Evolutionary conservation across 1,140 invertebrate genomes (phyloP).

Genomic region (Hylaeus volcanicus): DNA sequence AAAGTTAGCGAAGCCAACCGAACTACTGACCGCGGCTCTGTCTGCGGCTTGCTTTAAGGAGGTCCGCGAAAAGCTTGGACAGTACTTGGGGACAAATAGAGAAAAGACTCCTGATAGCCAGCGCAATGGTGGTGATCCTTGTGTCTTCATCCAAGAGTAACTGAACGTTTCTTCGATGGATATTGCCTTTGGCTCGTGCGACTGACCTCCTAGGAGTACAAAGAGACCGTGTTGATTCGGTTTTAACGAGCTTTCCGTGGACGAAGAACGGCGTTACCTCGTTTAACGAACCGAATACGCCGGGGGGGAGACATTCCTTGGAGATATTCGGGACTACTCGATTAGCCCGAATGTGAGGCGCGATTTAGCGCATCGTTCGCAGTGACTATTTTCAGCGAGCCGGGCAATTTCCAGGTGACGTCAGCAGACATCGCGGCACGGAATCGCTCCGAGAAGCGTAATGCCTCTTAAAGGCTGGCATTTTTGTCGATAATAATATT

Average conservation of each 20-base stretch:
- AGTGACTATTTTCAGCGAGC: background rate
- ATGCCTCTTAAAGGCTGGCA: constrained; percentile 33
- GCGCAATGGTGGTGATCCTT: constrained; percentile 36
- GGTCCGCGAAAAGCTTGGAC: constrained; percentile 44
- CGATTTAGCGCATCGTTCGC: background rate
- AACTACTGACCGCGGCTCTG: constrained; percentile 37
- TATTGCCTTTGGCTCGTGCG: constrained; percentile 46
- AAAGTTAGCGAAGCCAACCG: constrained; percentile 51
- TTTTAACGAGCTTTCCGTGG: background rate
- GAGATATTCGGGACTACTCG: background rate
- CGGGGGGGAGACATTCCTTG: background rate
- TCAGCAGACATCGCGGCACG: constrained; percentile 3
- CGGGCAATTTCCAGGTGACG: constrained; percentile 26
- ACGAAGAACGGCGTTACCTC: background rate
- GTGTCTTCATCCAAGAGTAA: constrained; percentile 22
- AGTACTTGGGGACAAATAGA: constrained; percentile 70
- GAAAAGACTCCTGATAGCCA: constrained; percentile 57
- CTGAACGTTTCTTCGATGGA: constrained; percentile 69
- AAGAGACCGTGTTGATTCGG: background rate
- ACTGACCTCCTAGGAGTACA: background rate
- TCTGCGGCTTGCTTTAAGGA: constrained; percentile 34
- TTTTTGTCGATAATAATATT: constrained; percentile 49
- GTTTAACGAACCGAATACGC: background rate
- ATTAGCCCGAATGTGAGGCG: background rate
- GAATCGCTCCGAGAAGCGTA: constrained; percentile 5